phyloP scores from a whole-genome alignment of 2,797 vertebrate species.

The Tolypeutes matacus region DNA sequence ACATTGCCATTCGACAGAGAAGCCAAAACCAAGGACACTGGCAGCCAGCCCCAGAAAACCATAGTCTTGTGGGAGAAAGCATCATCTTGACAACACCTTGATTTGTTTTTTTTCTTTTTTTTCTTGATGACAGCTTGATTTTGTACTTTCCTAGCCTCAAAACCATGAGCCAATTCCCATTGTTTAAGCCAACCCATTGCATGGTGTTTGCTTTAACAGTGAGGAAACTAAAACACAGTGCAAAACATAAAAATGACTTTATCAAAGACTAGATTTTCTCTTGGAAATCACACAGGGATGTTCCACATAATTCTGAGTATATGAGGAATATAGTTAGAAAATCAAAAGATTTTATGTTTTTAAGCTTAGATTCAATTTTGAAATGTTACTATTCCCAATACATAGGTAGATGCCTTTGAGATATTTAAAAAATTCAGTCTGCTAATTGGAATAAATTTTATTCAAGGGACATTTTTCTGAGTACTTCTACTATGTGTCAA shows the following conservation, averaged over 20 bases:
- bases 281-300: not conserved
- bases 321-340: slow-evolving; percentile 24
- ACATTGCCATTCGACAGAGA: too few species aligned
- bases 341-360: slow-evolving; percentile 52
- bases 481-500: not conserved
- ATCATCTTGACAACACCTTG: too few species aligned
- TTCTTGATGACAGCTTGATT: too few species aligned
- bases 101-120: too few species aligned
- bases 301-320: slow-evolving; percentile 20
- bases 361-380: slow-evolving; percentile 42
- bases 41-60: too few species aligned
- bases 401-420: slow-evolving; percentile 14
- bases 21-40: too few species aligned
- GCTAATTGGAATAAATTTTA: not conserved
- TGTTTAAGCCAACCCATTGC: too few species aligned
- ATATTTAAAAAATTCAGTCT: slow-evolving; percentile 52
- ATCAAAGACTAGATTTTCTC: not conserved
- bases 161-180: too few species aligned
- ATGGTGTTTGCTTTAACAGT: too few species aligned
- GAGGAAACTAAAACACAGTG: not conserved
- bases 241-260: slow-evolving; percentile 32
- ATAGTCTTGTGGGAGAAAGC: too few species aligned
- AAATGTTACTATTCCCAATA: slow-evolving; percentile 23
- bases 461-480: slow-evolving; percentile 33
- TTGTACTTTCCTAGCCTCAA: too few species aligned